Conservation (phyloP, 92 coral and sea anemone species). For the Desmophyllum pertusum region DNA sequence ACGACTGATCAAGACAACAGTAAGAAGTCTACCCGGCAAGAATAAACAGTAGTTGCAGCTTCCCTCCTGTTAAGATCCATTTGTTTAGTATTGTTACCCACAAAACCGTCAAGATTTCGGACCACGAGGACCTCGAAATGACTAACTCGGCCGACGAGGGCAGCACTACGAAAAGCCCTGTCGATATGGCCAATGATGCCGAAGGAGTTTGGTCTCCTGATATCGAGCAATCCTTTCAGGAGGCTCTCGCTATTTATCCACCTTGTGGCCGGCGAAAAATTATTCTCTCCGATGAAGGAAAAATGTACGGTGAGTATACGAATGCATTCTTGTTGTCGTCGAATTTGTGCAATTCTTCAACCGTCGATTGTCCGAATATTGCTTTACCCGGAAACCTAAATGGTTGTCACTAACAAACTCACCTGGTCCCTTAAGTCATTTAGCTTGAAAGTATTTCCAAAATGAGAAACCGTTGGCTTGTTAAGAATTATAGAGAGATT, state of each 20-base stretch:
- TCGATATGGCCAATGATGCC: conserved; percentile 99
- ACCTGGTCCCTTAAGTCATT: not conserved
- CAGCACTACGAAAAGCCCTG: conserved; percentile 94
- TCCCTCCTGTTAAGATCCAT: conserved; percentile 31
- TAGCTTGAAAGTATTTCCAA: not conserved
- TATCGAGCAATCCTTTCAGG: conserved; percentile 98
- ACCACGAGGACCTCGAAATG: conserved; percentile 89
- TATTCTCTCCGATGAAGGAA: conserved; percentile 97
- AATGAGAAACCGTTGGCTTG: conserved; percentile 6
- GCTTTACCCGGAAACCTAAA: conserved; percentile 48
- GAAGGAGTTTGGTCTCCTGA: conserved; percentile 99
- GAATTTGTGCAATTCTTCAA: conserved; percentile 7
- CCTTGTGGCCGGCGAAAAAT: conserved; percentile 99
- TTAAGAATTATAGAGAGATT: conserved; percentile 13
- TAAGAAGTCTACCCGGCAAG: conserved; percentile 59
- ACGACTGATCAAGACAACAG: conserved; percentile 75
- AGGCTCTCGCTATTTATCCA: conserved; percentile 97
- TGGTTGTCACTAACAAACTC: not conserved
- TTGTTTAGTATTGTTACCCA: conserved; percentile 15
- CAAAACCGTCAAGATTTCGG: conserved; percentile 79
- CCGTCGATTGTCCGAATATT: conserved; percentile 11
- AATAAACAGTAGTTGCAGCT: conserved; percentile 35
- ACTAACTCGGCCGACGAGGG: conserved; percentile 92
- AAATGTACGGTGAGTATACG: conserved; percentile 97
- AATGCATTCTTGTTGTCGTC: not conserved